A percentile compares a stretch with the other conserved stretches of the same genome.
phyloP scores from a whole-genome alignment of 2,113 vertebrate genomes.

The Acanthochromis polyacanthus region DNA sequence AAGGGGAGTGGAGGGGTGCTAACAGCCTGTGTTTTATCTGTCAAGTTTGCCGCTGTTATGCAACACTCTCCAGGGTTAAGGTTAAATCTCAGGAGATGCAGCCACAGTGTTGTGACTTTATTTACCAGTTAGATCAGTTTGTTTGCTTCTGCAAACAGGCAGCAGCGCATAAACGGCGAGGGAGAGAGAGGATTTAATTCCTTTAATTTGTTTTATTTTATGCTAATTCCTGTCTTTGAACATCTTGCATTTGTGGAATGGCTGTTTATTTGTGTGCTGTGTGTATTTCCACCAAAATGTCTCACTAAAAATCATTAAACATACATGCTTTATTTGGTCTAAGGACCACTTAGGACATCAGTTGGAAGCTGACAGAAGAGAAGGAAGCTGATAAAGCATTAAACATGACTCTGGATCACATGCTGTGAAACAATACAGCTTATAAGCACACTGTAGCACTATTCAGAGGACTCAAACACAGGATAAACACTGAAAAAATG shows the following conservation, averaged over 20 bases:
- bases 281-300: slow-evolving; percentile 27
- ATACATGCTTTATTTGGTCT: slow-evolving; percentile 3
- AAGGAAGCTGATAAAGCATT: neutral
- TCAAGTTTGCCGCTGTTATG: slow-evolving; percentile 73
- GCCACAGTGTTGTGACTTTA: slow-evolving; percentile 61
- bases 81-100: slow-evolving; percentile 70
- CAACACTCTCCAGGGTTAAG: slow-evolving; percentile 71
- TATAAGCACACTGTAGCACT: neutral
- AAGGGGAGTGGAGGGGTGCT: slow-evolving; percentile 27
- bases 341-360: slow-evolving; percentile 18
- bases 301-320: slow-evolving; percentile 8
- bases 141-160: slow-evolving; percentile 41
- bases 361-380: neutral
- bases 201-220: slow-evolving; percentile 48
- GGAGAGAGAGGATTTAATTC: slow-evolving; percentile 1
- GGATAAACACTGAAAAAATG: neutral
- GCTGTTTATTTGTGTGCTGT: slow-evolving; percentile 28
- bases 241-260: slow-evolving; percentile 10
- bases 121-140: slow-evolving; percentile 60
- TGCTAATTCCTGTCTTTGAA: slow-evolving; percentile 53
- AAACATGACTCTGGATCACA: neutral
- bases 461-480: neutral
- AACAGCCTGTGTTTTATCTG: slow-evolving; percentile 75
- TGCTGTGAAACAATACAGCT: neutral
- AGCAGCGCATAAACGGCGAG: slow-evolving; percentile 16